Conservation (phyloP, 2,888 invertebrate genomes). For the Oligia latruncula region DNA sequence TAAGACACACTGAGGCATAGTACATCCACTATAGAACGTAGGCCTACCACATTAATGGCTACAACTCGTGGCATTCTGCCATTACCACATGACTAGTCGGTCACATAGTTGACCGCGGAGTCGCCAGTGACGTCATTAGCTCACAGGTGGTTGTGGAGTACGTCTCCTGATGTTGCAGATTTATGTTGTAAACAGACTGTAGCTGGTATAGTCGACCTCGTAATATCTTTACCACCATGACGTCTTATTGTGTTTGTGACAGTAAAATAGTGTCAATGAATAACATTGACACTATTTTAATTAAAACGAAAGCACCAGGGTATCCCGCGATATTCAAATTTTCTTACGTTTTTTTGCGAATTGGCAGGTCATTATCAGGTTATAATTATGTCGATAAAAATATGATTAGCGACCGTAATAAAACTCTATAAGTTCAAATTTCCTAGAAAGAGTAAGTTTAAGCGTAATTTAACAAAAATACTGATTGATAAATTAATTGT, state of each 20-base stretch:
- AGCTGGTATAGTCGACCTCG: background rate
- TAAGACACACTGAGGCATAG: background rate
- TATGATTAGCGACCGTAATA: too few species aligned
- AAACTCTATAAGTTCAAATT: too few species aligned
- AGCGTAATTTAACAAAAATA: too few species aligned
- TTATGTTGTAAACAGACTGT: background rate
- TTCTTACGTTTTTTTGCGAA: background rate
- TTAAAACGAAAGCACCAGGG: background rate
- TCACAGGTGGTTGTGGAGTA: slow-evolving; percentile 40
- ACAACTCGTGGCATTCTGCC: slow-evolving; percentile 38
- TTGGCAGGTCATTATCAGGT: background rate
- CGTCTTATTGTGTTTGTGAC: background rate
- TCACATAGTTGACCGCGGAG: slow-evolving; percentile 14
- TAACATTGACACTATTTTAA: too few species aligned
- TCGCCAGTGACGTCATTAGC: slow-evolving; percentile 22
- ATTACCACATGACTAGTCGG: slow-evolving; percentile 32
- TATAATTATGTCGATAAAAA: too few species aligned
- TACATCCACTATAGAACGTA: background rate
- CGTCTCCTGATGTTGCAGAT: background rate
- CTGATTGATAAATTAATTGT: too few species aligned
- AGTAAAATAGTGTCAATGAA: background rate
- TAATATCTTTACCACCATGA: background rate
- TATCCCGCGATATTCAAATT: background rate
- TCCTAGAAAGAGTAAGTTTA: too few species aligned
- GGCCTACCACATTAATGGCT: background rate